Percentiles rank a stretch among this genome's conserved stretches.
These are phyloP conservation scores for Myocastor coypus DNA, from an alignment of 2,113 vertebrate genomes.

Conservation along the genomic window DNA sequence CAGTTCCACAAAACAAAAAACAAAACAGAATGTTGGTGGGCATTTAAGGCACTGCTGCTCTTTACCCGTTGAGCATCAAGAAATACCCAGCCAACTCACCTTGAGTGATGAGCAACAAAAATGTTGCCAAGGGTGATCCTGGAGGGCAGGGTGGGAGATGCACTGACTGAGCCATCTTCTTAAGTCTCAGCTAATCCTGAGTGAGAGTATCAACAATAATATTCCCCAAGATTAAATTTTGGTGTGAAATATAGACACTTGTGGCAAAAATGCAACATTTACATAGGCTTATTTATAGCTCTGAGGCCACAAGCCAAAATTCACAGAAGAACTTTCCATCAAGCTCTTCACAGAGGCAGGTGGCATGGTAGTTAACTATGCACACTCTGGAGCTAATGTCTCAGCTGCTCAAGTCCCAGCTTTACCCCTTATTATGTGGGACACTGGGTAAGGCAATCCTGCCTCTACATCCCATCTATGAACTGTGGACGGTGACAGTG, in stretches of 20 bases:
- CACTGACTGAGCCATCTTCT: background rate
- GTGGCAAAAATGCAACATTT: background rate
- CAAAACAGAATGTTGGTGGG: no score
- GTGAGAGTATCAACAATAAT: background rate
- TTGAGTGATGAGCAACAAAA: background rate
- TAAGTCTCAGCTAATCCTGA: background rate
- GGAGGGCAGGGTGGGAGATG: background rate
- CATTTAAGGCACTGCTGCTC: background rate
- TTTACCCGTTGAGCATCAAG: background rate
- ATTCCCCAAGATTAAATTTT: background rate
- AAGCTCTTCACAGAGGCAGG: background rate
- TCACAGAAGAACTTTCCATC: background rate
- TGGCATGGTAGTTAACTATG: background rate
- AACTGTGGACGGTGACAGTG: background rate
- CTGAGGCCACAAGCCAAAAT: slow-evolving; percentile 6
- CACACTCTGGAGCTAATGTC: background rate
- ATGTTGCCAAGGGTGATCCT: background rate
- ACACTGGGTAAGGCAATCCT: background rate
- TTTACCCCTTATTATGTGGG: background rate
- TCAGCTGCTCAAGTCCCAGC: background rate
- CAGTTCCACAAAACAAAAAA: no score
- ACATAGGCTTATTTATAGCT: background rate
- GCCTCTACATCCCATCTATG: background rate
- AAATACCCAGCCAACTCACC: background rate
- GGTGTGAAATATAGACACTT: background rate